Evolutionary conservation across 2,888 invertebrate species (phyloP).

Genomic region (Alitta virens): DNA sequence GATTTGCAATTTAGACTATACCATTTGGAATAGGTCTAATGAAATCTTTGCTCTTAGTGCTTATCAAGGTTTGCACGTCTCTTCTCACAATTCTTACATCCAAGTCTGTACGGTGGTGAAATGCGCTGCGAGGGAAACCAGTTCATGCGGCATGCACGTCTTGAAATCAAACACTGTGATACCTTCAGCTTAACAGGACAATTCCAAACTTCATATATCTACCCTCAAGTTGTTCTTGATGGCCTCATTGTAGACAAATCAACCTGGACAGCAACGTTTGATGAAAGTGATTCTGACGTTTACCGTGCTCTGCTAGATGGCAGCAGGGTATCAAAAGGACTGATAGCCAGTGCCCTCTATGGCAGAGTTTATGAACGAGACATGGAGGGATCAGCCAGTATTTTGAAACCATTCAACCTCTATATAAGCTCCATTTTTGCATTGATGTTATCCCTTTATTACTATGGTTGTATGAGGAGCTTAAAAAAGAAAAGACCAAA

Average conservation of each 20-base stretch:
- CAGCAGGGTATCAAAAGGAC: background rate
- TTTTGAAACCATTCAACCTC: no score
- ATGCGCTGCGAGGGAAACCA: slow-evolving; percentile 25
- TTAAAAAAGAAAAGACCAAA: no score
- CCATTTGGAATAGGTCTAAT: background rate
- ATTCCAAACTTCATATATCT: slow-evolving; percentile 6
- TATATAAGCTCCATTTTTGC: no score
- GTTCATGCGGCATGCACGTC: background rate
- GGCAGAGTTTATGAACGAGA: background rate
- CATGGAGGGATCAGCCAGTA: background rate
- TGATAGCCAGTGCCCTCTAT: background rate
- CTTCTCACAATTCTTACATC: slow-evolving; percentile 35
- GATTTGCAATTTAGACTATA: slow-evolving; percentile 29
- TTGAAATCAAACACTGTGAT: slow-evolving; percentile 27
- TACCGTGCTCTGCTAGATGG: background rate
- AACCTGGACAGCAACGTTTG: background rate
- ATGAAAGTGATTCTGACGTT: background rate
- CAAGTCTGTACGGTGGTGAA: slow-evolving; percentile 36
- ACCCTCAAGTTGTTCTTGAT: background rate
- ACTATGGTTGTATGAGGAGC: no score
- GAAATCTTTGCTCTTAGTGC: slow-evolving; percentile 38
- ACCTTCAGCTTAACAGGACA: slow-evolving; percentile 2
- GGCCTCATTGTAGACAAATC: background rate
- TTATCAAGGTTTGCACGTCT: slow-evolving; percentile 38
- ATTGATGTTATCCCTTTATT: no score